These are phyloP conservation scores for Ophthalmolycus amberensis DNA, from an alignment of 2,113 vertebrate species.

Conservation along the genomic window DNA sequence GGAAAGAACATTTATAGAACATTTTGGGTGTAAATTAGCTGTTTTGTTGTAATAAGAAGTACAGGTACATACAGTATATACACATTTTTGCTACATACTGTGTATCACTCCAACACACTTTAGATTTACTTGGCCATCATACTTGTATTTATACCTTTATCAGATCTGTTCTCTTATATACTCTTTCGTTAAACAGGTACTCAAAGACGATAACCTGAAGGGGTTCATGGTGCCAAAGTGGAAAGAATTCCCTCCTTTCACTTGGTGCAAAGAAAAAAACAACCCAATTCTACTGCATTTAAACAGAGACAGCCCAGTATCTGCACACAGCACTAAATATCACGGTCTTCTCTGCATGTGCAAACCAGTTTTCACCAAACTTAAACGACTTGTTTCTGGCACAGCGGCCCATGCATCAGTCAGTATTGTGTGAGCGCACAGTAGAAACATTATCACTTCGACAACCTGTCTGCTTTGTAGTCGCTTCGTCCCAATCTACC, in stretches of 20 bases:
- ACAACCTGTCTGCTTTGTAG: slow-evolving; percentile 16
- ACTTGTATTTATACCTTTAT: slow-evolving; percentile 32
- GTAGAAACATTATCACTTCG: slow-evolving; percentile 2
- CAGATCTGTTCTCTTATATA: background rate
- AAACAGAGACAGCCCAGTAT: background rate
- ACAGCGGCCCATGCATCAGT: slow-evolving; percentile 7
- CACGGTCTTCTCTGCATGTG: background rate
- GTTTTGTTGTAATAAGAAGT: slow-evolving; percentile 41
- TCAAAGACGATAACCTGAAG: background rate
- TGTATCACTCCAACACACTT: slow-evolving; percentile 35
- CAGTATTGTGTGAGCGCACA: background rate
- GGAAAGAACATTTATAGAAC: slow-evolving; percentile 48
- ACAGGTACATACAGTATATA: slow-evolving; percentile 53
- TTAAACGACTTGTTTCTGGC: background rate
- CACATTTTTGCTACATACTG: slow-evolving; percentile 49
- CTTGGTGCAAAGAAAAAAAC: background rate
- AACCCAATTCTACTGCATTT: background rate
- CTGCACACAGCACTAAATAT: background rate
- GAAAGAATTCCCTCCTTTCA: background rate
- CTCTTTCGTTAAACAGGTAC: background rate
- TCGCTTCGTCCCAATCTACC: background rate
- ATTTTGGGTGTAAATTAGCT: slow-evolving; percentile 55
- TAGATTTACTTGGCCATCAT: slow-evolving; percentile 10
- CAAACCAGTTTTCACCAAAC: slow-evolving; percentile 1
- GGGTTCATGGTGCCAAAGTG: background rate